Evolutionary conservation across 2,797 vertebrate genomes (phyloP), one percentile per base, ranked within the genome.

Genomic region (Merluccius polli): DNA sequence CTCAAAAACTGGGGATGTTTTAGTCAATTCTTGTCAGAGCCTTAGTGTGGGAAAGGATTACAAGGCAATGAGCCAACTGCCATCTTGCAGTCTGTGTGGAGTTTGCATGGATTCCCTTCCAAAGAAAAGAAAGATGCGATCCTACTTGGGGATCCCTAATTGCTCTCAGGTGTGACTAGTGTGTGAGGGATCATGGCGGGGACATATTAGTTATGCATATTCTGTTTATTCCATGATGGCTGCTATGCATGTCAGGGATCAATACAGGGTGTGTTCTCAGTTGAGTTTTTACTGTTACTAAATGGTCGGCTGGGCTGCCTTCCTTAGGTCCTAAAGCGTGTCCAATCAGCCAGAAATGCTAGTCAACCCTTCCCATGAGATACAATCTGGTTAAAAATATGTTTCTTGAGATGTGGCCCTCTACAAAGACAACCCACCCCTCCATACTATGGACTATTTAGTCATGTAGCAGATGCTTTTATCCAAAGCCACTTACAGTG

Each of bases 321-420:
- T 52, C 44, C 44, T 52, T n/a, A 12, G 44, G 44, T 21, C 44
- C 44, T 52, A 6, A 63, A 63, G 52, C 52, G 52, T 63, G 52
- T 63, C 52, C 52, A 63, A 63, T 63, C 52, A 63, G 52, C 52
- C 52, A 63, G 52, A 63, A 63, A 63, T n/a, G 52, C 52, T 63
- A 1, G 52, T 63, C 52, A 63, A 63, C 24, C 52, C 52, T 63
- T 63, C 52, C 52, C n/a, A 7, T 9, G 52, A 63, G 52, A 63
- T n/a, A 24, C 9, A 63, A 63, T 63, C 52, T 63, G 52, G 52
- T 59, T 59, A n/a, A n/a, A 9, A n/a, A 59, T 21, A 63, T 1
- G 52, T n/a, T 63, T 11, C 18, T 24, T 24, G 52, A 21, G 52
- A 63, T 24, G 21, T 2, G 52, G 52, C 21, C 52, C 52, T 63